Evolutionary conservation across 2,797 vertebrate species (phyloP), one percentile per base, ranked within the genome.

Genomic region (Catostomus latipinnis): DNA sequence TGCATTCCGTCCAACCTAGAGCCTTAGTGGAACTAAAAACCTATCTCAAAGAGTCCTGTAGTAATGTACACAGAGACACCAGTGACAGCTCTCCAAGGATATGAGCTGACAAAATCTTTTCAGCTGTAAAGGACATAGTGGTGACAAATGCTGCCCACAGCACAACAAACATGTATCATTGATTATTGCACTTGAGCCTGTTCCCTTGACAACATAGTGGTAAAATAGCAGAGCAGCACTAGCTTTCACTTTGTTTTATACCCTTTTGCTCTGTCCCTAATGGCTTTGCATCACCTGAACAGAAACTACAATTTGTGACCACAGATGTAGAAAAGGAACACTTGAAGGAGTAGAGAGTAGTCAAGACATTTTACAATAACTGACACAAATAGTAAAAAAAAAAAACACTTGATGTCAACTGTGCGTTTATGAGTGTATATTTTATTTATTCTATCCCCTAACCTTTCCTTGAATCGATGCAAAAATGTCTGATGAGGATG

Each of bases 141-240:
- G 34, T 34, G 62, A 76, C 52, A 66, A 57, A 56, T 10, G 14
- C 14, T n/a, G 14, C 14, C 52, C 53, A 48, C 52, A 56, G 52
- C 48, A 8, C 52, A 22, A n/a, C 48, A 2, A 1, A 43, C 52
- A 65, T 66, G 22, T 76, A 8, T 66, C 74, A 76, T 57, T 66
- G 52, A 76, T 67, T 76, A 11, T 66, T n/a, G 16, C 4, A 6
- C 18, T 74, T 74, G 6, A 74, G 58, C 13, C 52, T 6, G 43
- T 76, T 76, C 62, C 74, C 62, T 57, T 76, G 73, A 75, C 52
- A 66, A 66, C 62, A 10, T 34, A 56, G 74, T 76, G 74, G 74
- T 76, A 43, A 76, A 56, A 67, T 22, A 56, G 22, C 10, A 65
- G 34, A 75, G 6, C 7, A 57, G 53, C 52, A 57, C 34, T 18